Conservation (phyloP, 1,140 invertebrate species). For the Aphaenogaster ashmeadi region DNA sequence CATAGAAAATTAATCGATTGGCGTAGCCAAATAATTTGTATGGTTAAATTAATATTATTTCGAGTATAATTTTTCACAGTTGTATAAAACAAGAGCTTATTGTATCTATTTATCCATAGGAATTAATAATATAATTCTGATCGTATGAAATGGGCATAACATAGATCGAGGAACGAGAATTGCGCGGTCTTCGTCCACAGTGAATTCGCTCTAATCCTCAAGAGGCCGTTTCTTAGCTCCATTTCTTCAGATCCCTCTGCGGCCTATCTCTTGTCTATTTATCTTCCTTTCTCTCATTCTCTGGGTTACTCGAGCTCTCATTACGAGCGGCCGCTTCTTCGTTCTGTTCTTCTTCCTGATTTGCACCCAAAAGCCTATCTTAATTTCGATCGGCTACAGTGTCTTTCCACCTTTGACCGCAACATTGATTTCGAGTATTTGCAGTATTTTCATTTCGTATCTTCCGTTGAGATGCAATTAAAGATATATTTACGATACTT, state of each 20-base stretch:
- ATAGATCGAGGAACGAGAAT: constrained; percentile 16
- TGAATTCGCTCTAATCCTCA: constrained; percentile 69
- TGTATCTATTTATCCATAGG: background rate
- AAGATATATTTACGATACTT: background rate
- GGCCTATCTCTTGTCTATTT: constrained; percentile 29
- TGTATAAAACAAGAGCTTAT: background rate
- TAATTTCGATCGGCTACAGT: constrained; percentile 12
- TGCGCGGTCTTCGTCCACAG: constrained; percentile 69
- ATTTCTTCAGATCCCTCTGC: constrained; percentile 28
- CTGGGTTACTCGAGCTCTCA: constrained; percentile 64
- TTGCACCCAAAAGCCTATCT: background rate
- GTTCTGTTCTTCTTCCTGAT: constrained; percentile 44
- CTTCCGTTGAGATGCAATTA: background rate
- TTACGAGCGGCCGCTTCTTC: constrained; percentile 31
- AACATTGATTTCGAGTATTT: background rate
- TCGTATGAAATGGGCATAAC: constrained; percentile 25
- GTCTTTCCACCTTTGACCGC: background rate
- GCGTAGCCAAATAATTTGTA: background rate
- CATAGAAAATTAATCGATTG: background rate
- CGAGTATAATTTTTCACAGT: background rate
- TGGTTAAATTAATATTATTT: background rate
- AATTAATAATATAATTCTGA: background rate
- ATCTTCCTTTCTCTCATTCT: constrained; percentile 57
- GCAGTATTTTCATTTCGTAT: background rate
- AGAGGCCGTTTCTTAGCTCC: constrained; percentile 59